These are phyloP conservation scores for Stigmatopora nigra DNA, from an alignment of 2,113 vertebrate species.

Conservation along the genomic window DNA sequence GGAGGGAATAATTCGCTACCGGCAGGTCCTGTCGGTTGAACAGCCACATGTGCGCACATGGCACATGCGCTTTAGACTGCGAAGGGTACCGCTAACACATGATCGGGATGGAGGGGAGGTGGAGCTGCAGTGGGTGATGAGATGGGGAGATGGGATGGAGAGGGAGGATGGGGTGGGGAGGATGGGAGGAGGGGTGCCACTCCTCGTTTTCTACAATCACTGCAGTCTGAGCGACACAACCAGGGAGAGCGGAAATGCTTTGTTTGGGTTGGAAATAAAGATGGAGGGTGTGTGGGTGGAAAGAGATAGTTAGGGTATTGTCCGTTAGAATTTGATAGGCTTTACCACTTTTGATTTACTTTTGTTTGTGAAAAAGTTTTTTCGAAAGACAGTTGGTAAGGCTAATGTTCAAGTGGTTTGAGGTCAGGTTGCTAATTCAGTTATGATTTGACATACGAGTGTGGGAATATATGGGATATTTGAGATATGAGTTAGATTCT, in stretches of 20 bases:
- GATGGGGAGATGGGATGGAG: conserved; percentile 31
- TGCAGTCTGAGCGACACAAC: conserved; percentile 35
- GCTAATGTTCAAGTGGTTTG: no score
- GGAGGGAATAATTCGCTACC: conserved; percentile 49
- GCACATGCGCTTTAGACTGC: conserved; percentile 47
- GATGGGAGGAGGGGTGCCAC: conserved; percentile 17
- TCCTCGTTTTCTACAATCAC: conserved; percentile 29
- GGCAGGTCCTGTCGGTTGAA: conserved; percentile 48
- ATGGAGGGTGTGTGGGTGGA: conserved; percentile 1
- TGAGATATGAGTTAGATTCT: no score
- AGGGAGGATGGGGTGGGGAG: conserved; percentile 5
- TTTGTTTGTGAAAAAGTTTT: no score
- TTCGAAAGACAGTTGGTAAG: no score
- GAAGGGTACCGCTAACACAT: conserved; percentile 23
- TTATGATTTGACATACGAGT: no score
- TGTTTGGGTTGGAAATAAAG: conserved; percentile 9
- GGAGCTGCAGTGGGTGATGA: conserved; percentile 59
- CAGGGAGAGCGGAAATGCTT: conserved; percentile 19
- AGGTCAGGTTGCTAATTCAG: no score
- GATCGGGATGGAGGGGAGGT: conserved; percentile 38
- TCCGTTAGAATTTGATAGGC: no score
- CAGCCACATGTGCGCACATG: conserved; percentile 47
- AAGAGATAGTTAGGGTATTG: no score
- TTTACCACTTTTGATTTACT: no score
- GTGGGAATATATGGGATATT: no score